These are phyloP conservation scores for Drosophila leontia DNA, from an alignment of 1,140 invertebrate species.

Conservation along the genomic window DNA sequence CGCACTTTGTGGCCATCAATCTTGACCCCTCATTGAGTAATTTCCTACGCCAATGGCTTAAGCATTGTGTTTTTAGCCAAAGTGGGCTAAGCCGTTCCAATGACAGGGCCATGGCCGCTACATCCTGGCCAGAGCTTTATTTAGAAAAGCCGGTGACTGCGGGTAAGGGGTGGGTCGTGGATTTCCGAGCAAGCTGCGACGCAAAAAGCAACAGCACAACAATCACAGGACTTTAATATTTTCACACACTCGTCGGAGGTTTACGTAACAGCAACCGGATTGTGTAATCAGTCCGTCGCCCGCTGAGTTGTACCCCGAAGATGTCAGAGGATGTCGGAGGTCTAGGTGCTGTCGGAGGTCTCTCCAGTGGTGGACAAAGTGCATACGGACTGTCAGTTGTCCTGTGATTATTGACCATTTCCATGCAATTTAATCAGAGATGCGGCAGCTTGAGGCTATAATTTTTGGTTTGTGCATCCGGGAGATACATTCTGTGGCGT, in stretches of 20 bases:
- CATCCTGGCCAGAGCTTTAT: slow-evolving; percentile 55
- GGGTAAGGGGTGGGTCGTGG: slow-evolving; percentile 15
- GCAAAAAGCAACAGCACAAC: slow-evolving; percentile 44
- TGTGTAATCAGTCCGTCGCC: slow-evolving; percentile 64
- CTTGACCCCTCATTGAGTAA: slow-evolving; percentile 63
- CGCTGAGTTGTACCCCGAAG: not conserved
- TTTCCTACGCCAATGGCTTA: slow-evolving; percentile 64
- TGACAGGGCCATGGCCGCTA: slow-evolving; percentile 59
- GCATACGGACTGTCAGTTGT: slow-evolving; percentile 10
- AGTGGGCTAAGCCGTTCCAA: slow-evolving; percentile 33
- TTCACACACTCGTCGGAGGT: slow-evolving; percentile 50
- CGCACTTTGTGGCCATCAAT: slow-evolving; percentile 25
- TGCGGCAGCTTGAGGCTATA: slow-evolving; percentile 8
- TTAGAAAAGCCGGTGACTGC: slow-evolving; percentile 61
- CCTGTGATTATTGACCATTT: slow-evolving; percentile 37
- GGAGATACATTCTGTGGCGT: slow-evolving; percentile 27
- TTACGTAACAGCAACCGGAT: slow-evolving; percentile 75
- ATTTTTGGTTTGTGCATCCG: slow-evolving; percentile 23
- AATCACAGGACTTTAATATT: slow-evolving; percentile 66
- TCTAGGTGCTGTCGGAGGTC: not conserved
- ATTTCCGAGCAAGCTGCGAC: slow-evolving; percentile 49
- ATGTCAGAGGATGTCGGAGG: not conserved
- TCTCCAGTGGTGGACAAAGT: not conserved
- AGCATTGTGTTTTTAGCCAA: slow-evolving; percentile 57
- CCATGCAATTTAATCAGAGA: slow-evolving; percentile 21